Conservation (phyloP, 2,888 invertebrate genomes). For the Sinopyrophorus schimmeli region DNA sequence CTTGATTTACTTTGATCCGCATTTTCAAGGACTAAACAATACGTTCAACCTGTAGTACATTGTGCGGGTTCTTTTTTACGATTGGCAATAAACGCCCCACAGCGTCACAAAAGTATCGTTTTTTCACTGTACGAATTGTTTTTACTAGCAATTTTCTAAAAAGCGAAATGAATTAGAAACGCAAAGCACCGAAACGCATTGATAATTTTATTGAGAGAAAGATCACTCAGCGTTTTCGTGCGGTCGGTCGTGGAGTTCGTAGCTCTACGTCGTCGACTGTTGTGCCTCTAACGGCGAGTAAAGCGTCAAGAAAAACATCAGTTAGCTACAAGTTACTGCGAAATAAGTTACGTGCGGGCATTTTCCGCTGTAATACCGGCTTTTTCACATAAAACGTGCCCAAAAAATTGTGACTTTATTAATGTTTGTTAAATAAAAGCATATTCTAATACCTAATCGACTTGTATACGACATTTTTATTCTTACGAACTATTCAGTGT, state of each 20-base stretch:
- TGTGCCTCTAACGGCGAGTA: conserved; percentile 30
- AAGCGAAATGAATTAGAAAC: not conserved
- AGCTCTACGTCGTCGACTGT: conserved; percentile 18
- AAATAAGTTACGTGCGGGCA: conserved; percentile 10
- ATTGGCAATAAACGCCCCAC: not conserved
- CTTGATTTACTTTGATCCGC: conserved; percentile 10
- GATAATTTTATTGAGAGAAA: no score
- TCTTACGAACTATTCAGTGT: no score
- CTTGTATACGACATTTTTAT: no score
- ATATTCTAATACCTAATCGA: no score
- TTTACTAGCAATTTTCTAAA: not conserved
- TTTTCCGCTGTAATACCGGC: conserved; percentile 9
- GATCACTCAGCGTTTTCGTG: no score
- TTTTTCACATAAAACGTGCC: conserved; percentile 11
- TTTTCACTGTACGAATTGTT: no score
- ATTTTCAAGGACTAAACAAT: conserved; percentile 3
- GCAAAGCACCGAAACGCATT: no score
- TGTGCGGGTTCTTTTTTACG: no score
- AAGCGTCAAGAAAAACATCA: conserved; percentile 32
- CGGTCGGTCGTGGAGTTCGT: conserved; percentile 16
- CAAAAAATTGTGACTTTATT: conserved; percentile 1
- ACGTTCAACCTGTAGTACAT: conserved; percentile 4
- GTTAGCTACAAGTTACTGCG: conserved; percentile 30
- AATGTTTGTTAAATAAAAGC: conserved; percentile 6
- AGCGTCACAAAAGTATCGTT: no score